These are phyloP conservation scores for Potamilus streckersoni DNA, from an alignment of 1,140 invertebrate species.

Conservation along the genomic window DNA sequence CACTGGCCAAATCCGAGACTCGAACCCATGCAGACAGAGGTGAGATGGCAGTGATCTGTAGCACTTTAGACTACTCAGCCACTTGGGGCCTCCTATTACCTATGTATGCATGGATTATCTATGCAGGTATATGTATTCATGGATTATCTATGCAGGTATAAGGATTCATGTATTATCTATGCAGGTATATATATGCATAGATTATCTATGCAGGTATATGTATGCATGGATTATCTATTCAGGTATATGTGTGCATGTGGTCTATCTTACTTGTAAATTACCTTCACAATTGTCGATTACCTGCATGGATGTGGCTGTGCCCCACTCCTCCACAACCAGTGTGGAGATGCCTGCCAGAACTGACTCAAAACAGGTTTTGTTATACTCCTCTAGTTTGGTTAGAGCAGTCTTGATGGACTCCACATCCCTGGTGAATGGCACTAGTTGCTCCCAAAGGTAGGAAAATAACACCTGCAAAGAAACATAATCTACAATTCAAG, in stretches of 20 bases:
- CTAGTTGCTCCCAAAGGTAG: slow-evolving; percentile 81
- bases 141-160: no score
- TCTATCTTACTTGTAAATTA: neutral
- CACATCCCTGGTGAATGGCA: slow-evolving; percentile 87
- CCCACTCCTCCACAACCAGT: slow-evolving; percentile 86
- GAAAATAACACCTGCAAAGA: slow-evolving; percentile 79
- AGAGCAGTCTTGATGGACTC: slow-evolving; percentile 81
- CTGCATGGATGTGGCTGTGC: slow-evolving; percentile 77
- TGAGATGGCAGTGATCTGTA: no score
- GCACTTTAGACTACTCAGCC: no score
- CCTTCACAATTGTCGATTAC: slow-evolving; percentile 49
- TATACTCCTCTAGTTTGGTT: slow-evolving; percentile 81
- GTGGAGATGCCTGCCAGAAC: slow-evolving; percentile 81
- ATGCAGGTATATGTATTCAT: no score
- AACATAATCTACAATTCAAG: neutral
- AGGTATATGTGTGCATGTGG: neutral
- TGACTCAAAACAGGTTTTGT: slow-evolving; percentile 85
- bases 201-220: no score
- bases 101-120: no score
- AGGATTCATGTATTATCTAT: no score
- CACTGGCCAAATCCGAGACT: no score
- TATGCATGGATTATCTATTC: neutral
- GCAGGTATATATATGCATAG: no score
- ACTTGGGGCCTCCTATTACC: no score
- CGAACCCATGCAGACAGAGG: no score